Evolutionary conservation across 2,888 invertebrate genomes (phyloP), one percentile per base, ranked within the genome.

Genomic region (Enchytraeus crypticus): DNA sequence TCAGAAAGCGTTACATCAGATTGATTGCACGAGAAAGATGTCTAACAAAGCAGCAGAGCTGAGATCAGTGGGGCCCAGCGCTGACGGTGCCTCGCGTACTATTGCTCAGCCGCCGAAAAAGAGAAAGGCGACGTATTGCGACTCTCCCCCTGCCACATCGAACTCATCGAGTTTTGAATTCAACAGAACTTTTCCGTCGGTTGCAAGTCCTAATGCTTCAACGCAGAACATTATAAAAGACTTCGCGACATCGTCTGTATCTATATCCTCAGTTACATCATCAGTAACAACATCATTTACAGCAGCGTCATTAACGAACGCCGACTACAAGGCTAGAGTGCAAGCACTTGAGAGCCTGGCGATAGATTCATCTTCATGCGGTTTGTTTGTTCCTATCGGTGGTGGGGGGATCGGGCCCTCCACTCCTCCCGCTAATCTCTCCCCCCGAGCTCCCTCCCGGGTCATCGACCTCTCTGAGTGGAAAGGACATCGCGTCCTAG

Each of bases 401-500:
- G n/a, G n/a, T n/a, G n/a, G n/a, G n/a, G n/a, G n/a, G n/a, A n/a
- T n/a, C n/a, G n/a, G n/a, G n/a, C n/a, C n/a, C n/a, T n/a, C n/a
- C n/a, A n/a, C n/a, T n/a, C n/a, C n/a, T n/a, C n/a, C n/a, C n/a
- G n/a, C n/a, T n/a, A n/a, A n/a, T n/a, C n/a, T n/a, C 38, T 18
- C 11, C 38, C 38, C 11, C 38, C 11, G 38, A 8, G 8, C 38
- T 18, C 38, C 38, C 11, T 23, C 49, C 14, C 69, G 69, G 27
- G 56, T 66, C 11, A 69, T 95, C 68, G 91, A 95, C 82, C 84
- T 95, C 71, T 87, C 87, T 73, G 93, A 95, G 81, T 96, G 95
- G 95, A 86, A 87, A 70, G 89, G 90, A 74, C 92, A 92, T 77
- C 84, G 93, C 71, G 90, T 95, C 63, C 82, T 96, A 71, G 95